Percentiles rank a stretch among this genome's conserved stretches.
These are phyloP conservation scores for Platysternon megacephalum DNA, from an alignment of 2,113 vertebrate species.

Conservation along the genomic window DNA sequence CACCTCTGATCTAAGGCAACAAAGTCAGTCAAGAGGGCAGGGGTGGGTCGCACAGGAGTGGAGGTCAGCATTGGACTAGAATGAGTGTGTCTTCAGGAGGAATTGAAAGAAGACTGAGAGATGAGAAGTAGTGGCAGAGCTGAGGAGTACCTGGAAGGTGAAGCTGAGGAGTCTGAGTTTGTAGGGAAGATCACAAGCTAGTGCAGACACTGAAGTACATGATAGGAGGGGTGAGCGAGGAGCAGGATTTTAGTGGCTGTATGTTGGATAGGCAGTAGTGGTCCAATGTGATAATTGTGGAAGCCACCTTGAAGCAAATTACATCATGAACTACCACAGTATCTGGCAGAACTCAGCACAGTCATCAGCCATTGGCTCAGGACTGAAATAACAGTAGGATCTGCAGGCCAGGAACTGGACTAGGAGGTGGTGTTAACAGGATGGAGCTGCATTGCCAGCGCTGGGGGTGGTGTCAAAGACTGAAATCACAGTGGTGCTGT, in stretches of 20 bases:
- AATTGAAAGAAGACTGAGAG: accelerated
- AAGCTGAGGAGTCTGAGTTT: not conserved
- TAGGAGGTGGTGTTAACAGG: accelerated
- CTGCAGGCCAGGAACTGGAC: not conserved
- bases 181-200: not conserved
- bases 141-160: not conserved
- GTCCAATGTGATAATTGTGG: not conserved
- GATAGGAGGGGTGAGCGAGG: not conserved
- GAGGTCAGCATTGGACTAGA: not conserved
- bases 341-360: not conserved
- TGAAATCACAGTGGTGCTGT: not conserved
- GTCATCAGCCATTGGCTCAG: not conserved
- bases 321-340: not conserved
- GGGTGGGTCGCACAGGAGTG: not conserved
- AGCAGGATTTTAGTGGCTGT: not conserved
- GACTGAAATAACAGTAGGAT: not conserved
- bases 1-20: not conserved
- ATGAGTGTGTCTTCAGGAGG: not conserved
- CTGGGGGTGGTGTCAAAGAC: not conserved
- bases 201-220: not conserved
- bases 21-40: not conserved
- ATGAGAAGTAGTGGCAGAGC: not conserved
- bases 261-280: not conserved
- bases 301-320: not conserved
- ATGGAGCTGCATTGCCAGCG: not conserved